Conservation (phyloP, 2,797 vertebrate genomes). For the Oceanodroma leucorhoa region DNA sequence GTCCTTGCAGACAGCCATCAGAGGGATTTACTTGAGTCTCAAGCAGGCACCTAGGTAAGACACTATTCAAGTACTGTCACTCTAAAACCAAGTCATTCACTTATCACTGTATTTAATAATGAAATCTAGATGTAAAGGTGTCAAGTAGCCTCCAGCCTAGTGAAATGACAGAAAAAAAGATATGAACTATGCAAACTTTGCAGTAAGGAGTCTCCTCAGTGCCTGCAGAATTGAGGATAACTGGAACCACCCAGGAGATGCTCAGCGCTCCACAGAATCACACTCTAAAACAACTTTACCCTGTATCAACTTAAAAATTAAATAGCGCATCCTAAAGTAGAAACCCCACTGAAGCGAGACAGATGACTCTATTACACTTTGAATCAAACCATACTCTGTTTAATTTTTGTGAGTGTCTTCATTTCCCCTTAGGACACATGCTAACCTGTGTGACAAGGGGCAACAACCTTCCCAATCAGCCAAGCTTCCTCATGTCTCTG, state of each 20-base stretch:
- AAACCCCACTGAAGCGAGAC: neutral
- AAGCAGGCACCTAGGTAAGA: neutral
- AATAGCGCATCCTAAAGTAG: neutral
- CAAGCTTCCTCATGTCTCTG: constrained; percentile 82
- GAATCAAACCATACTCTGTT: neutral
- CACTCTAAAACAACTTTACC: neutral
- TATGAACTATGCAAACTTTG: neutral
- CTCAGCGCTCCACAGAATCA: neutral
- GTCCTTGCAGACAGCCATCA: neutral
- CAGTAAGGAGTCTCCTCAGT: neutral
- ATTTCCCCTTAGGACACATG: neutral
- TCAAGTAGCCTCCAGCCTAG: neutral
- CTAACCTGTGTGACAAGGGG: constrained; percentile 76
- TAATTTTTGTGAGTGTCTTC: neutral
- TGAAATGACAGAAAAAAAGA: neutral
- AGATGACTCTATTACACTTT: neutral
- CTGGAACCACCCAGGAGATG: neutral
- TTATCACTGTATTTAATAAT: neutral
- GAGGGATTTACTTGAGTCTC: neutral
- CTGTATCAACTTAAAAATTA: neutral
- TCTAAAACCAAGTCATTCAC: neutral
- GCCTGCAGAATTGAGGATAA: neutral
- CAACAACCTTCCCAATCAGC: constrained; percentile 83
- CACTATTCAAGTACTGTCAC: neutral
- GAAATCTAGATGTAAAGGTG: neutral